Evolutionary conservation across 2,113 vertebrate genomes (phyloP), one percentile per base, ranked within the genome.

Genomic region (Lonchura striata): DNA sequence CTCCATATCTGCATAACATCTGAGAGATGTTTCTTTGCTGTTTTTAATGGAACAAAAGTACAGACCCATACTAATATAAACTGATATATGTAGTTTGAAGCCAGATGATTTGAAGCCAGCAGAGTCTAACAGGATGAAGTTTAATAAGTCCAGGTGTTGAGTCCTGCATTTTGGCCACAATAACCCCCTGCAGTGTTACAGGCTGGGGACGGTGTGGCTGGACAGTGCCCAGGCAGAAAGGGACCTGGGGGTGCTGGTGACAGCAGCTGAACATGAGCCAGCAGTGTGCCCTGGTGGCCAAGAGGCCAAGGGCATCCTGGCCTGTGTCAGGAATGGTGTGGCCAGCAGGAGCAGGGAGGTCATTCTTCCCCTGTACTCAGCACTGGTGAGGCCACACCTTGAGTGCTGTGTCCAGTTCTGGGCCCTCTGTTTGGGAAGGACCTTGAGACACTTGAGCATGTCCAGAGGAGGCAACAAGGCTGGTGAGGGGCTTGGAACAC

Each of bases 371-470:
- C 27, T 50, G 19, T 9, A 22, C 27, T 39, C 0, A 0, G 14
- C n/a, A 12, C 27, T 39, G 66, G 14, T 52, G 47, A 39, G 35
- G 47, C 3, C 7, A 2, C n/a, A 37, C 25, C 47, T 12, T 1
- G 25, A 50, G 47, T 39, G 47, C 24, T 69, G 24, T 50, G 25
- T 37, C 25, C n/a, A 28, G 19, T 3, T 50, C 66, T 50, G 46
- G 60, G 2, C 28, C 22, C 31, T 66, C 64, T 18, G 31, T n/a
- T 66, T 25, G 11, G 64, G 42, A 46, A n/a, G 31, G 42, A 33
- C 6, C 0, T 24, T 24, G 42, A n/a, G 31, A n/a, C 1, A 0
- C 15, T 65, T 6, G 31, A 46, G 42, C 0, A 1, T 0, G 0
- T 46, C 31, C 42, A 66, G 64, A 66, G 64, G 11, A 13, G 22